Base-by-base conservation (phyloP, 2,797 vertebrate species). In the Fundulus diaphanus region DNA sequence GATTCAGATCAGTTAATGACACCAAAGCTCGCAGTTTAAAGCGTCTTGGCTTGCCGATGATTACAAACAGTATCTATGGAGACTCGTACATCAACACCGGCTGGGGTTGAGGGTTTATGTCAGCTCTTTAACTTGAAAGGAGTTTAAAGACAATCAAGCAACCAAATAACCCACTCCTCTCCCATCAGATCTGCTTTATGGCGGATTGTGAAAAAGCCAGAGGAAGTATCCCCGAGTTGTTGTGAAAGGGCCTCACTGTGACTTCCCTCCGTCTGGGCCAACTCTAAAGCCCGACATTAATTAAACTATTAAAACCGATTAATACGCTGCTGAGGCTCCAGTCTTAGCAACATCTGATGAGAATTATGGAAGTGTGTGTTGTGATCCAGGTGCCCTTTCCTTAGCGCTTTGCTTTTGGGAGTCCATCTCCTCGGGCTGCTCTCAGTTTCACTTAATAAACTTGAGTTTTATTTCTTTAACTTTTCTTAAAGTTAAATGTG, bases 221-320 rank as follows among this genome's bases (percentile, higher is more conserved):
- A 84, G 85, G 81, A 87, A 85, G 75, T 59, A 18, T 68, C 46
- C 44, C 11, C 65, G 29, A 33, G 67, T 57, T 77, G 88, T 35
- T 82, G 87, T 88, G 56, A 56, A 80, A 85, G 90, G 65, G 74
- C 82, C 87, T 91, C 68, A 52, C 87, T 80, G 87, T n/a, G 82
- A 87, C 79, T 76, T 77, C 20, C 1, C 65, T 76, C 72, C 2
- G 12, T 37, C 78, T 66, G 74, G 77, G 82, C 79, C 82, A 75
- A 57, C 68, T 68, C 81, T 66, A 44, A 81, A 79, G 85, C 85
- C 87, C 85, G 88, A 78, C 86, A 82, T 81, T 89, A 92, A 94
- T 93, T 93, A 93, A 90, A 90, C 77, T 84, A 79, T 85, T 89
- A 87, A 88, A 90, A 87, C 72, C 72, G 76, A 93, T 92, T 90